Evolutionary conservation across 2,113 vertebrate genomes (phyloP), one percentile per base, ranked within the genome.

Genomic region (Malaclemys terrapin): DNA sequence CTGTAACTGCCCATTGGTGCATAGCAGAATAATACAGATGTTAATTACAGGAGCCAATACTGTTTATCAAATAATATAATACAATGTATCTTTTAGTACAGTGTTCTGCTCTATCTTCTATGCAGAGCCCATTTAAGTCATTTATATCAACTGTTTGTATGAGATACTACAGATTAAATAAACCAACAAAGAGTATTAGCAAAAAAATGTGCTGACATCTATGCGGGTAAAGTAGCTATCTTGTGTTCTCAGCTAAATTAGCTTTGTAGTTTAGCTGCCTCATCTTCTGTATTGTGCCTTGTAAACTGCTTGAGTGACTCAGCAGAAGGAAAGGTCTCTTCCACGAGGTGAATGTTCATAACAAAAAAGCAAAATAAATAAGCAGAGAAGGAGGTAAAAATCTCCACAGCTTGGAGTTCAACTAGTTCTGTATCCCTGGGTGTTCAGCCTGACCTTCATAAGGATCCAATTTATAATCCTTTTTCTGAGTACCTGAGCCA

Each of bases 131-230:
- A 2, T 89, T 78, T 31, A 95, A 96, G 38, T 94, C 0, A 86
- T 78, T 94, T 93, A 1, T 90, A 90, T 85, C 57, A 62, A 42
- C 52, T 82, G 25, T 57, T 25, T 91, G 80, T 91, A 84, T 80
- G 83, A 87, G 17, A 13, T 91, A 20, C 38, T 78, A n/a, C 75
- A 80, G 93, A 59, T 97, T 96, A 88, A 89, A 94, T 54, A 47
- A 89, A 96, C 91, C 62, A 91, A 95, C 52, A 86, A n/a, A 47
- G 38, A 45, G 19, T 56, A 78, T 86, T 86, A 95, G 59, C n/a
- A 91, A 95, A 91, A 95, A 80, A 38, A 62, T 75, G 88, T 89
- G 35, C 78, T 94, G 76, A 89, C 49, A 93, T 94, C 19, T 65
- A 38, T 90, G 69, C 75, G 16, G 38, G 80, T 59, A 79, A 93